These are phyloP conservation scores for Sinocyclocheilus rhinocerous DNA, from an alignment of 2,113 vertebrate genomes.

Conservation along the genomic window DNA sequence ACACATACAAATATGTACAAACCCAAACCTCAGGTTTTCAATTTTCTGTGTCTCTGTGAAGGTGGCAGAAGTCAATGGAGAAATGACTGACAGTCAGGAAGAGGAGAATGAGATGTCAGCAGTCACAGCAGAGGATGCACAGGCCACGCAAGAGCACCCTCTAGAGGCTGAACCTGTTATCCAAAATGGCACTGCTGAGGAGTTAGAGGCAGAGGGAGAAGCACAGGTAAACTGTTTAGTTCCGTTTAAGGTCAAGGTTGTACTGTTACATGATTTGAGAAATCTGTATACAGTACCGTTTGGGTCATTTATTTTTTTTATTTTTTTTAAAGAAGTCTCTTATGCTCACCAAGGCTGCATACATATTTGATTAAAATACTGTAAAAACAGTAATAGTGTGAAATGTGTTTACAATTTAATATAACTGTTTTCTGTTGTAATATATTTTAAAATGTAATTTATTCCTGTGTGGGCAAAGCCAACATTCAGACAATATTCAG, in stretches of 20 bases:
- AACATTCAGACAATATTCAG: too few relatives aligned
- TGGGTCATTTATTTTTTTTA: too few relatives aligned
- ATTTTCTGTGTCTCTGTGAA: background rate
- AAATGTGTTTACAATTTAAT: too few relatives aligned
- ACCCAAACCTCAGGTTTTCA: background rate
- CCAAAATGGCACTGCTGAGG: conserved; percentile 26
- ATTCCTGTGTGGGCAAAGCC: too few relatives aligned
- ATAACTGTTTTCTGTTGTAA: too few relatives aligned
- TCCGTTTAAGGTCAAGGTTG: background rate
- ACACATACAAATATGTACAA: background rate
- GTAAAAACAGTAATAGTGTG: too few relatives aligned
- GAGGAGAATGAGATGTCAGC: background rate
- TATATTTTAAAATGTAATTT: too few relatives aligned
- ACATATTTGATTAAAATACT: too few relatives aligned
- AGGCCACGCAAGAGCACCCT: background rate
- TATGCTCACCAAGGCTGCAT: background rate
- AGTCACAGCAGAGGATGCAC: background rate
- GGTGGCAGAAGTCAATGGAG: conserved; percentile 25
- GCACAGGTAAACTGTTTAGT: background rate
- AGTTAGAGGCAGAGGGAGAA: background rate
- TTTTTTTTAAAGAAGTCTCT: background rate
- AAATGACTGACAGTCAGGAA: conserved; percentile 13
- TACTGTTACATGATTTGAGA: background rate
- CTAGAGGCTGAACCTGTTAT: background rate
- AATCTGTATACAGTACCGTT: background rate